These are phyloP conservation scores for Strigamia crassipes DNA, from an alignment of 2,888 invertebrate genomes.

Conservation along the genomic window DNA sequence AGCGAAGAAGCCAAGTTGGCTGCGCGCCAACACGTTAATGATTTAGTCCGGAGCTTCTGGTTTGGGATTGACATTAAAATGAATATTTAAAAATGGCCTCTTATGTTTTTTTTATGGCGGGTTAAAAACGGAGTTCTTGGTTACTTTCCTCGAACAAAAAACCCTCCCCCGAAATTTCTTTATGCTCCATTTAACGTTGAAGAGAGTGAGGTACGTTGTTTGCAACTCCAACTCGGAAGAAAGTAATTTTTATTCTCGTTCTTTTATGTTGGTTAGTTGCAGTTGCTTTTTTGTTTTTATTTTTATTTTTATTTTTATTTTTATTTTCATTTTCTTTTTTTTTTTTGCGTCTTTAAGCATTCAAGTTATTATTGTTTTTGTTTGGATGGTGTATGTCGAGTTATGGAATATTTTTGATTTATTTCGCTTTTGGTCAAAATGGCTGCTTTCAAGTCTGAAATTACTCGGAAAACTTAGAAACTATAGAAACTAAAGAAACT, in stretches of 20 bases:
- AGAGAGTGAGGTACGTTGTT: constrained; percentile 8
- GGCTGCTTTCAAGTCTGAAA: too few relatives aligned
- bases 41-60: constrained; percentile 34
- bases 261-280: neutral
- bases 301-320: neutral
- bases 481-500: too few relatives aligned
- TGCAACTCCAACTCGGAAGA: constrained; percentile 1
- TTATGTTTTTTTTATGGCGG: constrained; percentile 20
- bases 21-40: constrained; percentile 3
- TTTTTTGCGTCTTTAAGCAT: too few relatives aligned
- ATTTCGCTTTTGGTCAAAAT: too few relatives aligned
- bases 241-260: neutral
- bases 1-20: constrained; percentile 36
- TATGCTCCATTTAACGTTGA: constrained; percentile 19
- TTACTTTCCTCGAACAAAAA: constrained; percentile 1
- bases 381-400: too few relatives aligned
- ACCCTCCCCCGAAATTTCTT: neutral
- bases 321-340: too few relatives aligned
- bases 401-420: too few relatives aligned
- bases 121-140: neutral
- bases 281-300: too few relatives aligned
- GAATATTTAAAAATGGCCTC: constrained; percentile 39
- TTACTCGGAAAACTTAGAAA: too few relatives aligned
- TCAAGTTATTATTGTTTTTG: too few relatives aligned
- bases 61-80: constrained; percentile 32